Evolutionary conservation across 2,113 vertebrate species (phyloP).

Genomic region (Serilophus lunatus): DNA sequence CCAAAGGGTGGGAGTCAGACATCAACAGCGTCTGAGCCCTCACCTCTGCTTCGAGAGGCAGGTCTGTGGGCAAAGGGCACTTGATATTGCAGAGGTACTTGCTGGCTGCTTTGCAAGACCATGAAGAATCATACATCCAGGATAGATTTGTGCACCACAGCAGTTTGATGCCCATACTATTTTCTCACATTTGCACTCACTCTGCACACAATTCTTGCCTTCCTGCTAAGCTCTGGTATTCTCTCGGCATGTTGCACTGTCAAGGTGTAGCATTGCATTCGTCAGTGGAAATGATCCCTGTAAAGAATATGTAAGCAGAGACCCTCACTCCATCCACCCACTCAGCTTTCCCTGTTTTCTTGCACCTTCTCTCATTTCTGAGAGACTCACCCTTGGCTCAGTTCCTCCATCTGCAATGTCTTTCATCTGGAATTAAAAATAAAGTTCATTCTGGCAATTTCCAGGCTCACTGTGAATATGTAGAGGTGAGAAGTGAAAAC

Average conservation of each 20-base stretch:
- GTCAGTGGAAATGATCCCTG: not conserved
- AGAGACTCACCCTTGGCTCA: not conserved
- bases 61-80: not conserved
- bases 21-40: not conserved
- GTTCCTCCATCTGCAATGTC: accelerated
- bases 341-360: not conserved
- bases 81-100: not conserved
- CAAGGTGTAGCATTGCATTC: accelerated
- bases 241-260: accelerated
- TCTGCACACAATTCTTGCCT: not conserved
- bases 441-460: not conserved
- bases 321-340: not conserved
- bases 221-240: not conserved
- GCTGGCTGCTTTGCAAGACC: not conserved
- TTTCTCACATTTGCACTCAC: not conserved
- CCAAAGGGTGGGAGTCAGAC: not conserved
- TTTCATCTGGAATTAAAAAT: constrained; percentile 21
- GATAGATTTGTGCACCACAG: not conserved
- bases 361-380: not conserved
- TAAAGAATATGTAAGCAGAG: not conserved
- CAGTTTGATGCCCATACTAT: not conserved
- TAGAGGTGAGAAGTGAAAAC: not conserved
- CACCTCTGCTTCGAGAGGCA: not conserved
- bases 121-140: not conserved
- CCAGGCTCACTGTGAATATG: not conserved